Base-by-base conservation (phyloP, 1,140 invertebrate genomes). In the Melanaphis sacchari region DNA sequence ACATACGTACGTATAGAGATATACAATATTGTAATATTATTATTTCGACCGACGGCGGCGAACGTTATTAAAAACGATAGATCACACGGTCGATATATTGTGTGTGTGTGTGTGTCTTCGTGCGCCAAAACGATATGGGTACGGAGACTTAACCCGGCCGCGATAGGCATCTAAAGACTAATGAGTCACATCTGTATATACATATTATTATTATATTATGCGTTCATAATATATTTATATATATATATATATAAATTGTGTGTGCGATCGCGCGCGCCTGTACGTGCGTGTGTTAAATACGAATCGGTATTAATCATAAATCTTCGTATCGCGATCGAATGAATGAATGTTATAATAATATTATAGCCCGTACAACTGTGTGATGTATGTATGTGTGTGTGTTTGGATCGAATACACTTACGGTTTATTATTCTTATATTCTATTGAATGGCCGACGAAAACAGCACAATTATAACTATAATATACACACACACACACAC, bases 61-160 rank as follows among this genome's bases (percentile, higher is more conserved):
- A 46, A 82, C 36, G 81, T 93, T 93, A 93, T 92, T 92, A 92
- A 92, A 92, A 92, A 82, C 91, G 91, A 92, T 92, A 92, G 91
- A 92, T 92, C 91, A 92, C 91, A 84, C 91, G 91, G 91, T 82
- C 91, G 91, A 92, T 92, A 92, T 54, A 54, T 54, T 54, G 54
- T 38, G 76, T 52, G n/a, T 49, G 76, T 43, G 40, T 91, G 40
- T 21, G 91, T 54, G 81, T 84, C 91, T 92, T 85, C 38, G 91
- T 84, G 91, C 89, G 52, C 89, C 52, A 90, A 90, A 90, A 90
- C 89, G 15, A 41, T 90, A 15, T 43, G 21, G 40, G 40, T 26
- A 54, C 43, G 41, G 85, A 46, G 21, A 54, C 87, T 87, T 18
- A 36, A 54, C 36, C n/a, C 87, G 87, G 3, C 87, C 90, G 36